phyloP scores from a whole-genome alignment of 2,113 vertebrate species.

The Macquaria ambigua region DNA sequence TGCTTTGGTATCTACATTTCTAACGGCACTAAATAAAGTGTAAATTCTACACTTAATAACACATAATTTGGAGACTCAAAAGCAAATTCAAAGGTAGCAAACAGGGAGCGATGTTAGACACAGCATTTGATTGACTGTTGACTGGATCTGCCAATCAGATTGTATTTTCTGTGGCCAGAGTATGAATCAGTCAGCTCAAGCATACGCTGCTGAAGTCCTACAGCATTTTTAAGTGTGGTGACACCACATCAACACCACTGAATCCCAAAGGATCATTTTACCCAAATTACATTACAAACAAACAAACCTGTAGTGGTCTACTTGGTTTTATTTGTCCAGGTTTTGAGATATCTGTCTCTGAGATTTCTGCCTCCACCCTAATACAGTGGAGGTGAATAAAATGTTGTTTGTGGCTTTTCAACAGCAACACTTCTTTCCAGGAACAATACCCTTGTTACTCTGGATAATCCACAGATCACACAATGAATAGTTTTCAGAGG shows the following conservation, averaged over 20 bases:
- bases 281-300: too few relatives aligned
- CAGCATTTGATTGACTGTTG: neutral
- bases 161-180: neutral
- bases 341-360: neutral
- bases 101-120: neutral
- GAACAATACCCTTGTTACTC: neutral
- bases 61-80: neutral
- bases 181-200: neutral
- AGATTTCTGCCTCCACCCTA: too few relatives aligned
- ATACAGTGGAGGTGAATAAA: too few relatives aligned
- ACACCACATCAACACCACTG: neutral
- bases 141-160: neutral
- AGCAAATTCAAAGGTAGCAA: neutral
- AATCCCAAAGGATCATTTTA: neutral
- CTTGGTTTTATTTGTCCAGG: neutral
- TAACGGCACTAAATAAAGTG: neutral
- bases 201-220: neutral
- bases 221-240: neutral
- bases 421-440: neutral
- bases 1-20: neutral
- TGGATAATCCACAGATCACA: neutral
- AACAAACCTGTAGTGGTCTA: neutral
- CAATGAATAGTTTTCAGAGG: neutral
- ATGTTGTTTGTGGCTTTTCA: neutral
- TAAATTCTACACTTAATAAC: neutral